Conservation (phyloP, 2,113 vertebrate genomes). For the Monopterus albus region DNA sequence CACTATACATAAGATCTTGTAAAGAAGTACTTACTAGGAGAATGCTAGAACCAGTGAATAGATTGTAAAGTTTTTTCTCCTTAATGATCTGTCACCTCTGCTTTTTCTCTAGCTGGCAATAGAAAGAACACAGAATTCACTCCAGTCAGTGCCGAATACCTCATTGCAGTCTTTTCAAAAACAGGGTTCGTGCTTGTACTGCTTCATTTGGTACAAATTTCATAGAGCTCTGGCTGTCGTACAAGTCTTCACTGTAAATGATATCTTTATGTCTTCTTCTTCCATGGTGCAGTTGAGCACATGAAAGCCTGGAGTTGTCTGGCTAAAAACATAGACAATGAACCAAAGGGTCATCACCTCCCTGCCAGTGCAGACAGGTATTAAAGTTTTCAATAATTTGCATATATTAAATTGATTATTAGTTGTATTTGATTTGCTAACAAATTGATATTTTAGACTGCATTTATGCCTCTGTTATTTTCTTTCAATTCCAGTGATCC, state of each 20-base stretch:
- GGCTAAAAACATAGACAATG: conserved; percentile 53
- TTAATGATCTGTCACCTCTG: too few relatives aligned
- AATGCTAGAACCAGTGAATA: not conserved
- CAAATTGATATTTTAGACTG: not conserved
- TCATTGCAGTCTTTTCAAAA: conserved; percentile 75
- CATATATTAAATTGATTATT: not conserved
- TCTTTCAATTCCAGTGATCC: conserved; percentile 57
- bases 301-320: conserved; percentile 69
- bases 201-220: conserved; percentile 5
- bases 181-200: conserved; percentile 69
- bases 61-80: too few relatives aligned
- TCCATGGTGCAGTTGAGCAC: conserved; percentile 64
- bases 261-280: not conserved
- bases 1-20: too few relatives aligned
- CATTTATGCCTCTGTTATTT: not conserved
- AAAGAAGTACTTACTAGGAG: not conserved
- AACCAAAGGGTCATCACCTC: conserved; percentile 18
- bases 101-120: conserved; percentile 70
- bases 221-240: not conserved
- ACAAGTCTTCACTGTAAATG: not conserved
- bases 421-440: not conserved
- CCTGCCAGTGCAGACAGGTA: conserved; percentile 64
- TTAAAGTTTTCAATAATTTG: not conserved
- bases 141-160: conserved; percentile 63
- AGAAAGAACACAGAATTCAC: conserved; percentile 67